Conservation (phyloP, 2,888 invertebrate species). For the Phymatocera aterrima region DNA sequence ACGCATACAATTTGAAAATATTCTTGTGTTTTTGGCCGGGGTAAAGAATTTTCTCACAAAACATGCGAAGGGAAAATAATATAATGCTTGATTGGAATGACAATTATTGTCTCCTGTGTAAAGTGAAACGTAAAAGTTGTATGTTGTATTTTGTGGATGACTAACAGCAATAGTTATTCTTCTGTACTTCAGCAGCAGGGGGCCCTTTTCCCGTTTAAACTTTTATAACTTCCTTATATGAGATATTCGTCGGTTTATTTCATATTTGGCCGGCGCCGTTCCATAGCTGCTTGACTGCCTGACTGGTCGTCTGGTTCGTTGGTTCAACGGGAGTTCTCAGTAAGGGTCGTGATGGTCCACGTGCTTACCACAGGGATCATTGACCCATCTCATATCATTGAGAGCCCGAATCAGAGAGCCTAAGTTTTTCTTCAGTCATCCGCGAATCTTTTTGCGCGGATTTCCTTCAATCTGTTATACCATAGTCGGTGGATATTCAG, state of each 20-base stretch:
- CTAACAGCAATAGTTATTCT: neutral
- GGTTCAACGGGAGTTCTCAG: constrained; percentile 41
- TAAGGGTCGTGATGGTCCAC: constrained; percentile 43
- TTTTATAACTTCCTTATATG: constrained; percentile 31
- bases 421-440: constrained; percentile 19
- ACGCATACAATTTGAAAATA: neutral
- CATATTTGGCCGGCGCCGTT: constrained; percentile 23
- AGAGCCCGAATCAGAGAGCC: constrained; percentile 18
- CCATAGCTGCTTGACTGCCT: constrained; percentile 10
- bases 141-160: neutral
- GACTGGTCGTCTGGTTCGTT: constrained; percentile 12
- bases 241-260: constrained; percentile 38
- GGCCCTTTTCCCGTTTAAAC: constrained; percentile 16
- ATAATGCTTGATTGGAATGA: too few species aligned
- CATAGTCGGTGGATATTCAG: neutral
- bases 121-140: neutral
- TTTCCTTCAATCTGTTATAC: neutral
- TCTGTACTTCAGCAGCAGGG: too few species aligned
- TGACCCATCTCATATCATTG: constrained; percentile 29
- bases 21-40: too few species aligned
- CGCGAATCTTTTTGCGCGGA: constrained; percentile 16
- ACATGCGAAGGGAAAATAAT: too few species aligned
- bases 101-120: neutral
- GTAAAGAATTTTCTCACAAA: too few species aligned
- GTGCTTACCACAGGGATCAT: constrained; percentile 40